A percentile compares a stretch with the other conserved stretches of the same genome.
phyloP scores from a whole-genome alignment of 2,113 vertebrate genomes.

The Archilochus colubris region DNA sequence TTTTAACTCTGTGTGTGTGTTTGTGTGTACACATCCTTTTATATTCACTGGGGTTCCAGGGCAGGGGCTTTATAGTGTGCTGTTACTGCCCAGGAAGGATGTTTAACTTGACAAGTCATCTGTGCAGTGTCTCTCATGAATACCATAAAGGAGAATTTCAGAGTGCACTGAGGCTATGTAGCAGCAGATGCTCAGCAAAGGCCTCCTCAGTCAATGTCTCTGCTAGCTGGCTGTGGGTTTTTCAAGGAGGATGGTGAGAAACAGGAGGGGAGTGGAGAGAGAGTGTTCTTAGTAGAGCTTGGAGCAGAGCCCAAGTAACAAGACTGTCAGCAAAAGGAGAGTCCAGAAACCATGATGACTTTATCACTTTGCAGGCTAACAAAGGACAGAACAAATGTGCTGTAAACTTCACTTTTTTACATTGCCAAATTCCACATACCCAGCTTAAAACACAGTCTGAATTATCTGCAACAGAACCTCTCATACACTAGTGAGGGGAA shows the following conservation, averaged over 20 bases:
- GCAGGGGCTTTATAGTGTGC: slow-evolving; percentile 5
- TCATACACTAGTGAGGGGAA: neutral
- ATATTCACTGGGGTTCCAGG: slow-evolving; percentile 40
- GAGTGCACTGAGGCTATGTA: slow-evolving; percentile 26
- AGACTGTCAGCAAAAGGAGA: slow-evolving; percentile 2
- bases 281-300: neutral
- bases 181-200: slow-evolving; percentile 53
- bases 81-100: slow-evolving; percentile 44
- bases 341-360: neutral
- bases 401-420: neutral
- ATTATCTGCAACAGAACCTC: neutral
- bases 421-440: neutral
- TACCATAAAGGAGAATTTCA: slow-evolving; percentile 47
- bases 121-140: slow-evolving; percentile 33
- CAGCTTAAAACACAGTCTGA: neutral
- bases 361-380: neutral
- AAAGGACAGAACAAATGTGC: neutral
- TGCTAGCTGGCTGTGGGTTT: slow-evolving; percentile 30
- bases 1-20: neutral
- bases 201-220: slow-evolving; percentile 13
- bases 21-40: neutral
- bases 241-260: slow-evolving; percentile 40
- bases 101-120: slow-evolving; percentile 59
- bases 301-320: neutral
- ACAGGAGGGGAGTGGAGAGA: neutral